phyloP scores from a whole-genome alignment of 2,797 vertebrate genomes.

The Halcyon smyrnensis region DNA sequence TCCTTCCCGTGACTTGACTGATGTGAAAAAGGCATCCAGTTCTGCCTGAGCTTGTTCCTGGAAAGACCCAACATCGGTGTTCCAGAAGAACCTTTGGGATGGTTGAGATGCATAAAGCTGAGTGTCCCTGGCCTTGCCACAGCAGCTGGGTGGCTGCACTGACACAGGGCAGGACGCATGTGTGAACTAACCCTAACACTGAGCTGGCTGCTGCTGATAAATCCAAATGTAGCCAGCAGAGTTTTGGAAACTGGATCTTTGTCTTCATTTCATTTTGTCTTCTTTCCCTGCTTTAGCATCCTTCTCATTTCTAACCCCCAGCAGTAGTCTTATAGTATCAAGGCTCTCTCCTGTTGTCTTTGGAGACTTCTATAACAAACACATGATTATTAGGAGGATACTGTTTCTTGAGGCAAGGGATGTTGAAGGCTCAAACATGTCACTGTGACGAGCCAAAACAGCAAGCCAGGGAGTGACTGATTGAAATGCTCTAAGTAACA shows the following conservation, averaged over 20 bases:
- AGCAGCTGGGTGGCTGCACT: neutral
- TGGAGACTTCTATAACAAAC: neutral
- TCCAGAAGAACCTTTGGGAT: neutral
- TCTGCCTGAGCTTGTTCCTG: neutral
- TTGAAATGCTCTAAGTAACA: conserved; percentile 19
- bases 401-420: neutral
- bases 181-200: neutral
- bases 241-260: neutral
- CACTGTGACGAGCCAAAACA: neutral
- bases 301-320: neutral
- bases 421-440: neutral
- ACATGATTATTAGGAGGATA: neutral
- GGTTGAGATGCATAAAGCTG: neutral
- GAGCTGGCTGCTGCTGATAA: neutral
- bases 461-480: neutral
- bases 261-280: neutral
- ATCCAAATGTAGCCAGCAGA: neutral
- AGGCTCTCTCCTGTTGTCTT: neutral
- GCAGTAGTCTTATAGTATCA: neutral
- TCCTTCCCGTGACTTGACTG: neutral
- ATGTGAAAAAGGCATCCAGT: neutral
- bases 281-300: neutral
- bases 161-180: neutral
- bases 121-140: neutral
- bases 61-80: accelerated